Evolutionary conservation across 2,113 vertebrate species (phyloP), one percentile per base, ranked within the genome.

Genomic region (Motacilla tschutschensis): DNA sequence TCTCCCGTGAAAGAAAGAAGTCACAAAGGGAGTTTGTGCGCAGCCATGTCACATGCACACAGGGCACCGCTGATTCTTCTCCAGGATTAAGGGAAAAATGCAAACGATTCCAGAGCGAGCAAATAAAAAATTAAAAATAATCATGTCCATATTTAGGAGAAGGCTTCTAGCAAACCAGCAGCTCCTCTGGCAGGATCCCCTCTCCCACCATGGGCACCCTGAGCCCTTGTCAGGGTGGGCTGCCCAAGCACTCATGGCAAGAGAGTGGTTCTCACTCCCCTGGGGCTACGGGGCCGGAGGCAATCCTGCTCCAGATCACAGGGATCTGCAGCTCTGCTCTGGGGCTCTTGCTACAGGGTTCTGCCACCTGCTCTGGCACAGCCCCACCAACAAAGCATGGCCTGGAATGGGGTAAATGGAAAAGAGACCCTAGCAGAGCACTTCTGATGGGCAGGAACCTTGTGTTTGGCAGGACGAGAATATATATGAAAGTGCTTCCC

Each of bases 1-100:
- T 92, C 77, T 73, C 70, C 74, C 1, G 1, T 57, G 79, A 89
- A 93, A 94, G 72, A 88, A 85, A 91, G 63, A 75, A 92, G 90
- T 88, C 88, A 92, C 83, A 92, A 80, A 92, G 79, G 64, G 65
- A 92, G 89, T 67, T 87, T 89, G 73, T 89, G 62, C 0, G 0
- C 65, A 57, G 87, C 91, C 44, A 8, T 62, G 73, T 89, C 83
- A 73, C 83, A 80, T 65, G 46, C 50, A 47, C 21, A 8, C 53
- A 77, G 82, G 71, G 48, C 66, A 72, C 69, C 0, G 0, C 53
- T 20, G 62, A 25, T 67, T 79, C 46, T 71, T 72, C 62, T 89
- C 26, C 38, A 77, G 54, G 69, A 83, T 74, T 86, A 78, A 53
- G 54, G 35, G 55, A 31, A 91, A 93, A 90, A 91, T 7, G 18